Percentiles rank a stretch among this genome's conserved stretches.
Evolutionary conservation across 2,888 invertebrate species (phyloP).

Genomic region (Crematogaster levior): DNA sequence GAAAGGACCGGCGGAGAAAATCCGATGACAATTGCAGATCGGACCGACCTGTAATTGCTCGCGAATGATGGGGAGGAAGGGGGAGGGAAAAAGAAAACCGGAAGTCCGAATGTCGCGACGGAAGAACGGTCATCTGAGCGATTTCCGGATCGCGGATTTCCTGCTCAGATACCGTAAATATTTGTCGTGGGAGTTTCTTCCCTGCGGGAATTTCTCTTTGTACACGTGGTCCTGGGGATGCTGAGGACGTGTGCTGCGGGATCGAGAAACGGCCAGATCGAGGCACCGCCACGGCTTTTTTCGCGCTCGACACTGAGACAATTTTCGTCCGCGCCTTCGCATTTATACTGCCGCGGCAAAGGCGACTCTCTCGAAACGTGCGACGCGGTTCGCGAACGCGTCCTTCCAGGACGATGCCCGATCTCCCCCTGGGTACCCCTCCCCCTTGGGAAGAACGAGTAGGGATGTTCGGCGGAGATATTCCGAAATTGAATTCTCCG

Average conservation of each 20-base stretch:
- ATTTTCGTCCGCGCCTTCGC: slow-evolving; percentile 73
- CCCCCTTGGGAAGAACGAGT: not conserved
- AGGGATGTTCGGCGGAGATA: not conserved
- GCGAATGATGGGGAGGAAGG: not conserved
- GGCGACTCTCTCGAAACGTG: slow-evolving; percentile 61
- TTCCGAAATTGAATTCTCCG: not conserved
- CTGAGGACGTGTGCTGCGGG: not conserved
- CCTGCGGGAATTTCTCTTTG: too few species aligned
- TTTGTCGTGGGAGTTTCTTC: not conserved
- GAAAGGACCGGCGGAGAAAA: not conserved
- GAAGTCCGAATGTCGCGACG: not conserved
- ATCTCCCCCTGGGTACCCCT: not conserved
- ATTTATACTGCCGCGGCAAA: slow-evolving; percentile 70
- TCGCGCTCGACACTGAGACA: slow-evolving; percentile 73
- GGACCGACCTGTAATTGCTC: not conserved
- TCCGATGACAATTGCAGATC: not conserved
- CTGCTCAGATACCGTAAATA: not conserved
- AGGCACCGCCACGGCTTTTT: slow-evolving; percentile 66
- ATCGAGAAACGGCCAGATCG: not conserved
- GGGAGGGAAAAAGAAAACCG: not conserved
- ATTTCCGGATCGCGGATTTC: not conserved
- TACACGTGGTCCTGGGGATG: slow-evolving; percentile 24
- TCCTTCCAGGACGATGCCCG: slow-evolving; percentile 56
- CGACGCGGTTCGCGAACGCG: slow-evolving; percentile 48
- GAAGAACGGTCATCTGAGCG: not conserved